Evolutionary conservation across 2,888 invertebrate genomes (phyloP).

Genomic region (Callyntrura guangdongensis): DNA sequence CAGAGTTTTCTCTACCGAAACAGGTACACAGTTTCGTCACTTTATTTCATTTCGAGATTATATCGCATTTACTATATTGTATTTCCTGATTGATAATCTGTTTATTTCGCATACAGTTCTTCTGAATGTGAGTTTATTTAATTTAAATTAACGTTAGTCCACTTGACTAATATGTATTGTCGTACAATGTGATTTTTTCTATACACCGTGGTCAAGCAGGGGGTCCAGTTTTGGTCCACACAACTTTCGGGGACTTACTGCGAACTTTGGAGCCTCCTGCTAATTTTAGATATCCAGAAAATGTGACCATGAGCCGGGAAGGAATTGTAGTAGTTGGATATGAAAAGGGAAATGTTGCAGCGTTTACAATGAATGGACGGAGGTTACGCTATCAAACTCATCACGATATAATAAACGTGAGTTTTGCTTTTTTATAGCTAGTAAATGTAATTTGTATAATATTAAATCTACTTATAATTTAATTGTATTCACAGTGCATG

Average conservation of each 20-base stretch:
- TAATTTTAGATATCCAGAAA: constrained; percentile 92
- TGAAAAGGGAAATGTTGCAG: constrained; percentile 96
- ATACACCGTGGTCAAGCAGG: constrained; percentile 90
- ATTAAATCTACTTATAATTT: too few species aligned
- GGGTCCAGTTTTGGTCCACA: constrained; percentile 98
- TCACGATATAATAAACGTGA: constrained; percentile 97
- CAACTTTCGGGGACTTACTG: constrained; percentile 98
- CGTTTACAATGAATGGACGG: constrained; percentile 97
- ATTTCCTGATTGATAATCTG: too few species aligned
- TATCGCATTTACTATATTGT: not conserved
- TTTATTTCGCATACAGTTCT: too few species aligned
- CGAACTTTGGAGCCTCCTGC: constrained; percentile 95
- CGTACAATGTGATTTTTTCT: not conserved
- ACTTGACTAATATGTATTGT: not conserved
- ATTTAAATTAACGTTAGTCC: not conserved
- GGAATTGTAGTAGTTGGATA: constrained; percentile 98
- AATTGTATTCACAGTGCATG: constrained; percentile 90
- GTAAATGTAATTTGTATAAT: too few species aligned
- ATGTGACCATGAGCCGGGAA: constrained; percentile 97
- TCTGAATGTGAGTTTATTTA: constrained; percentile 89
- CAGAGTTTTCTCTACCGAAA: constrained; percentile 98
- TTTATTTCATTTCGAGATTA: too few species aligned
- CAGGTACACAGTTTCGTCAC: constrained; percentile 95
- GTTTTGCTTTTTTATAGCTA: too few species aligned
- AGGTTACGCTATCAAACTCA: constrained; percentile 95